Evolutionary conservation across 1,140 invertebrate species (phyloP).

Genomic region (Fopius arisanus): DNA sequence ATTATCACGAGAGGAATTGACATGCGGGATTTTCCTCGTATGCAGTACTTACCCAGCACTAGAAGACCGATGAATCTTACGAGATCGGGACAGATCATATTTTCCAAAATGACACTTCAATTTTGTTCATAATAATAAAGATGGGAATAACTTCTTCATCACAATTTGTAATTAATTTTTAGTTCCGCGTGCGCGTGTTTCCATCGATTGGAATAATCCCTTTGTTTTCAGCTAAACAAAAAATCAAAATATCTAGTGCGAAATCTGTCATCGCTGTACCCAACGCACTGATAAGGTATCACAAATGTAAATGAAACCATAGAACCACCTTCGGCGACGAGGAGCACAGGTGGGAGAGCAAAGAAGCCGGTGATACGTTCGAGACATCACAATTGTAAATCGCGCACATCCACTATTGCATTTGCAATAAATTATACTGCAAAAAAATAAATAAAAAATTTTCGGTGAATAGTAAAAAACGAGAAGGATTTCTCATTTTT

Average conservation of each 20-base stretch:
- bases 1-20: no score
- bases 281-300: slow-evolving; percentile 36
- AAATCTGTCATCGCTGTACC: slow-evolving; percentile 9
- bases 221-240: background rate
- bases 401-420: background rate
- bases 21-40: no score
- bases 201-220: background rate
- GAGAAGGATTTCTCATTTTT: no score
- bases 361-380: background rate
- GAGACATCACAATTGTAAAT: background rate
- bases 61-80: background rate
- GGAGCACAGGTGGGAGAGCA: slow-evolving; percentile 26
- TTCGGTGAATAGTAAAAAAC: no score
- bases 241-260: background rate
- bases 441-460: no score
- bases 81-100: no score
- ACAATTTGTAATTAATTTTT: background rate
- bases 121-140: background rate
- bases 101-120: no score
- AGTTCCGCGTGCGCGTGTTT: background rate
- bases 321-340: slow-evolving; percentile 24
- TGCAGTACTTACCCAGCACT: background rate
- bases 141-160: background rate
- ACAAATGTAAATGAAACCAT: slow-evolving; percentile 27
- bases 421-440: background rate